Evolutionary conservation across 2,113 vertebrate species (phyloP), one percentile per base, ranked within the genome.

Genomic region (Crotophaga sulcirostris): DNA sequence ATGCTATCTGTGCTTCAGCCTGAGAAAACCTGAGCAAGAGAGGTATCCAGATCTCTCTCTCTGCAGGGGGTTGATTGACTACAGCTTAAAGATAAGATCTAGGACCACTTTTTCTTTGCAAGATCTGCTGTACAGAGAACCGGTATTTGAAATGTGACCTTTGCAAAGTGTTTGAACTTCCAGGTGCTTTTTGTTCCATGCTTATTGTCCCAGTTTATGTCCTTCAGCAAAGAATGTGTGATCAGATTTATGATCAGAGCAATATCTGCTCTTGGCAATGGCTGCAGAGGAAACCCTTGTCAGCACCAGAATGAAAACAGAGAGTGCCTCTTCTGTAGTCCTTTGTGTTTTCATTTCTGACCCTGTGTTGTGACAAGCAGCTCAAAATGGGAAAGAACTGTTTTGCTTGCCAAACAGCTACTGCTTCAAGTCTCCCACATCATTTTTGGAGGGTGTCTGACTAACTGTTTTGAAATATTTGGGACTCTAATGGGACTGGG

Each of bases 331-430:
- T 90, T 83, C 42, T 92, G 79, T n/a, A 88, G 89, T 44, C 42
- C 33, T 90, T 40, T 74, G 38, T 94, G 72, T 85, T 78, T 95
- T 91, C 9, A 52, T 83, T 95, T 73, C 62, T 89, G 67, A 79
- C 62, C 47, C 38, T 60, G 44, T 68, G 62, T 94, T 94, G 72
- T 83, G 87, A 90, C 80, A 95, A 31, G 76, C 72, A 64, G 68
- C 62, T 80, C 49, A 80, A 42, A 90, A 62, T 45, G 38, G 19
- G n/a, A 34, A 67, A 45, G 67, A 51, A 16, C 4, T 62, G 31
- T 11, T 75, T 70, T 72, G 38, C 36, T 47, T 94, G 58, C 79
- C 80, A 91, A 89, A 68, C 62, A 79, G 58, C 33, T 83, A 23
- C 33, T 0, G 1, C 67, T 84, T 84, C 26, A 26, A 29, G 19